These are phyloP conservation scores for Glaucidium brasilianum DNA, from an alignment of 2,113 vertebrate genomes.

Conservation along the genomic window DNA sequence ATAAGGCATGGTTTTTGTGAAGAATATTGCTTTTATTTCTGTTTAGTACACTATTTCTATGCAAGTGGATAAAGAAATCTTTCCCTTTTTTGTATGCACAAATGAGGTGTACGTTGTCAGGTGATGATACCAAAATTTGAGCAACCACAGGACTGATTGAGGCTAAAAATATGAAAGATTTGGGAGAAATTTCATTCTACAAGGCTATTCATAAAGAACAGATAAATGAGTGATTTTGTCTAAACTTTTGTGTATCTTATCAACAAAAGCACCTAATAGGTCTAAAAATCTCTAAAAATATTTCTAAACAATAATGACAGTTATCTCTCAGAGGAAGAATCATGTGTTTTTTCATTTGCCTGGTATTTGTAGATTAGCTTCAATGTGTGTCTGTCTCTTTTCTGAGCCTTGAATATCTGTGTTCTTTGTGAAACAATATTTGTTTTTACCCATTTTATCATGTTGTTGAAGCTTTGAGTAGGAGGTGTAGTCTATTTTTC, in stretches of 20 bases:
- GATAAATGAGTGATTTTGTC: not conserved
- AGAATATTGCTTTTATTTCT: not conserved
- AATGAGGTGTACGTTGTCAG: not conserved
- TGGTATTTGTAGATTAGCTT: not conserved
- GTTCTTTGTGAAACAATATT: not conserved
- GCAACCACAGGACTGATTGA: not conserved
- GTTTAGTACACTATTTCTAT: not conserved
- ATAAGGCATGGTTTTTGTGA: not conserved
- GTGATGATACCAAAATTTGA: not conserved
- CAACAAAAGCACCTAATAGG: not conserved
- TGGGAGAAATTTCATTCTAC: not conserved
- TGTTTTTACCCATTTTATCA: not conserved
- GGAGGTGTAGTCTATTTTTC: slow-evolving; percentile 51
- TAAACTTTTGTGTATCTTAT: not conserved
- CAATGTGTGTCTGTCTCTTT: not conserved
- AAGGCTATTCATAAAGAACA: not conserved
- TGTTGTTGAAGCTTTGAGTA: slow-evolving; percentile 43
- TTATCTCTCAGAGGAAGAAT: not conserved
- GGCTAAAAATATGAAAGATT: not conserved
- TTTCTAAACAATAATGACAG: not conserved
- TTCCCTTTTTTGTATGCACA: not conserved
- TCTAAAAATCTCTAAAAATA: not conserved
- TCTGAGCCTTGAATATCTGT: not conserved
- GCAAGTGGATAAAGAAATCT: not conserved
- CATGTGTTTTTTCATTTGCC: not conserved